Evolutionary conservation across 2,113 vertebrate species (phyloP).

Genomic region (Sardina pilchardus): DNA sequence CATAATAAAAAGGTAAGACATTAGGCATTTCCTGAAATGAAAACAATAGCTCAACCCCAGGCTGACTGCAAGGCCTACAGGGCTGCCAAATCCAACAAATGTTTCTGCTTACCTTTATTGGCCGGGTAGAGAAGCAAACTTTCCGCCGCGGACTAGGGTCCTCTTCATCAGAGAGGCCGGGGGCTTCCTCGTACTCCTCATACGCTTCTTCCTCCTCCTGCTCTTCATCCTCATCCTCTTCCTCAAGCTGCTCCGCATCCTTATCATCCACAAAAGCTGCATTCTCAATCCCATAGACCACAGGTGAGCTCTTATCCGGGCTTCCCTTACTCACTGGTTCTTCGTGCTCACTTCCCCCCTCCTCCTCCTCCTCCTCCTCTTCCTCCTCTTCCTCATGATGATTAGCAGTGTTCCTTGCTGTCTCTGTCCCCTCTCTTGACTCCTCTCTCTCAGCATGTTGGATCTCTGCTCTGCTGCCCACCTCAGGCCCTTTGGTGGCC

Average conservation of each 20-base stretch:
- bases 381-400: slow-evolving; percentile 50
- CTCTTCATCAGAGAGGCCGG: slow-evolving; percentile 87
- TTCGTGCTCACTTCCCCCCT: slow-evolving; percentile 58
- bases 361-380: slow-evolving; percentile 58
- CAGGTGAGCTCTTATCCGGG: slow-evolving; percentile 59
- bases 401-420: slow-evolving; percentile 36
- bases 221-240: slow-evolving; percentile 63
- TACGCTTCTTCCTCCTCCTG: slow-evolving; percentile 64
- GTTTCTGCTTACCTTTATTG: slow-evolving; percentile 79
- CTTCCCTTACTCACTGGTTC: slow-evolving; percentile 58
- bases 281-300: slow-evolving; percentile 84
- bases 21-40: background rate
- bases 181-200: slow-evolving; percentile 78
- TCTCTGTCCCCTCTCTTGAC: slow-evolving; percentile 46
- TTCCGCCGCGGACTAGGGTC: slow-evolving; percentile 72
- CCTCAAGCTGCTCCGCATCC: slow-evolving; percentile 69
- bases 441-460: slow-evolving; percentile 49
- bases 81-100: background rate
- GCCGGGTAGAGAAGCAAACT: slow-evolving; percentile 85
- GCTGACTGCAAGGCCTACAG: background rate
- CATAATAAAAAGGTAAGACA: background rate
- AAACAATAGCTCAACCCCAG: background rate
- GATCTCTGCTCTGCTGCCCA: slow-evolving; percentile 45
- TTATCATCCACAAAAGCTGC: slow-evolving; percentile 85
- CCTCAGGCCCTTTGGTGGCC: slow-evolving; percentile 39